Evolutionary conservation across 1,140 invertebrate genomes (phyloP).

Genomic region (Hypothenemus hampei): DNA sequence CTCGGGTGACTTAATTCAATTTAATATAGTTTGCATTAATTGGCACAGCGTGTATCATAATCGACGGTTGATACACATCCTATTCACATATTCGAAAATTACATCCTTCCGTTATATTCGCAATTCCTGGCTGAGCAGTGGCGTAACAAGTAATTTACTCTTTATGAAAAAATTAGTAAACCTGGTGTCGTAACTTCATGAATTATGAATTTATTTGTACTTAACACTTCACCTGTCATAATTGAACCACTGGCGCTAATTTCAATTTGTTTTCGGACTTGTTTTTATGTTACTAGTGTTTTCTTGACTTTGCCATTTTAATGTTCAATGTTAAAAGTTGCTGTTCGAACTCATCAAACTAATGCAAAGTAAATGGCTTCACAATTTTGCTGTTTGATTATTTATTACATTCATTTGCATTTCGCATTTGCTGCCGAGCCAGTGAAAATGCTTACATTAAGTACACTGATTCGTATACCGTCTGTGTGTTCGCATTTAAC

Average conservation of each 20-base stretch:
- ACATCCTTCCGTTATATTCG: neutral
- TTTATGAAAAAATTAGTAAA: no score
- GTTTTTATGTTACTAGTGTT: no score
- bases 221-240: no score
- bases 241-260: no score
- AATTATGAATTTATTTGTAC: no score
- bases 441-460: conserved; percentile 9
- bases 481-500: no score
- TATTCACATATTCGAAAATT: conserved; percentile 26
- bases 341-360: conserved; percentile 5
- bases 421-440: conserved; percentile 12
- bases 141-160: neutral
- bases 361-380: conserved; percentile 14
- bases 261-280: no score
- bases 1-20: conserved; percentile 34
- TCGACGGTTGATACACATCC: conserved; percentile 28
- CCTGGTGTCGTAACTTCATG: no score
- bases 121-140: no score
- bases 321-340: no score
- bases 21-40: conserved; percentile 37
- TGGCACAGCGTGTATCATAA: conserved; percentile 29
- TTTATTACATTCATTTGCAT: conserved; percentile 20
- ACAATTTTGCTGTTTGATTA: conserved; percentile 17
- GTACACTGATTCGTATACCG: conserved; percentile 6
- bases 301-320: no score